Evolutionary conservation across 2,113 vertebrate species (phyloP).

Genomic region (Australoheros scitulus): DNA sequence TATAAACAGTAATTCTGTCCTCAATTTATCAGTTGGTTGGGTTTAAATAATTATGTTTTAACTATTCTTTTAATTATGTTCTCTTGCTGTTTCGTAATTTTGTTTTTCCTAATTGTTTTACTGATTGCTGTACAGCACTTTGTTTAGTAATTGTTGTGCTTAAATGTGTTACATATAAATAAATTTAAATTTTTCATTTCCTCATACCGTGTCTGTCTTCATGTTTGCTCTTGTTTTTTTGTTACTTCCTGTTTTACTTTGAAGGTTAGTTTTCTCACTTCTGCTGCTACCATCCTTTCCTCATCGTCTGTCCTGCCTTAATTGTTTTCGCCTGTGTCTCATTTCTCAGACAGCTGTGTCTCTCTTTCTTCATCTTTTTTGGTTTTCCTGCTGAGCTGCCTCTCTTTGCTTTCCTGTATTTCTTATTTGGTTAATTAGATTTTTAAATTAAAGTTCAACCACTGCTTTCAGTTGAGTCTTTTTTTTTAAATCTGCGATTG

Average conservation of each 20-base stretch:
- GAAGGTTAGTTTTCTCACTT: background rate
- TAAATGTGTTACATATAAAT: background rate
- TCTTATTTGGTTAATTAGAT: no score
- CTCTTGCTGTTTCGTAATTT: background rate
- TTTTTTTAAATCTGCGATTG: background rate
- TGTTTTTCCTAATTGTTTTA: background rate
- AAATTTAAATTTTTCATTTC: background rate
- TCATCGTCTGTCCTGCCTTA: rapidly evolving
- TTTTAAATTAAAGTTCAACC: background rate
- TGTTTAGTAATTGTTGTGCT: background rate
- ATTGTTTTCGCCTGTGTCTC: background rate
- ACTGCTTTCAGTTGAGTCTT: background rate
- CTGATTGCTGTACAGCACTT: background rate
- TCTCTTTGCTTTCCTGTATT: background rate
- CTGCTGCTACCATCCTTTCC: background rate
- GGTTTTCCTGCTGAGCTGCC: background rate
- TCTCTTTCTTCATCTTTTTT: background rate
- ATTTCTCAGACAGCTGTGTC: background rate
- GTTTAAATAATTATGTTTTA: background rate
- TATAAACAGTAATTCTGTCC: background rate
- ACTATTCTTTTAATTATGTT: background rate
- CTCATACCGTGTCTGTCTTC: background rate
- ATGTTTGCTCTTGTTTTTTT: background rate
- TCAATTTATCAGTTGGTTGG: background rate
- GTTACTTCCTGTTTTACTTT: background rate